These are phyloP conservation scores for Trinorchestia longiramus DNA, from an alignment of 1,140 invertebrate genomes.

Conservation along the genomic window DNA sequence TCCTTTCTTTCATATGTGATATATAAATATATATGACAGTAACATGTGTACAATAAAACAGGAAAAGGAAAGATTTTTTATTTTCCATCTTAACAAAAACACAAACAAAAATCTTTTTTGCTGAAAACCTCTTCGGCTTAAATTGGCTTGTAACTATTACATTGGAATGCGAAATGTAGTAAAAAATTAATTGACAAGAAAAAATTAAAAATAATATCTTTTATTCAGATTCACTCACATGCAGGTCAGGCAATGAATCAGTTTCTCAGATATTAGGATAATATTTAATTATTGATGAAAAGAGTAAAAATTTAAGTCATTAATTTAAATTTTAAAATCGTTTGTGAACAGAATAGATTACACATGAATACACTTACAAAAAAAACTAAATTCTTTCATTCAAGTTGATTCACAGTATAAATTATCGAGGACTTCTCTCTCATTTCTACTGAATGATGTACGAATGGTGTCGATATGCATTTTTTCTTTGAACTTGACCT, in stretches of 20 bases:
- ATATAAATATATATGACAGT: constrained; percentile 43
- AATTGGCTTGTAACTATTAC: neutral
- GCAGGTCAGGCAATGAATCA: neutral
- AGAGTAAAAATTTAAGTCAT: too few species aligned
- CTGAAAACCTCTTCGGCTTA: neutral
- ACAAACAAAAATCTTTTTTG: neutral
- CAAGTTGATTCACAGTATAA: too few species aligned
- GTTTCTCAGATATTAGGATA: neutral
- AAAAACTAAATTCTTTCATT: too few species aligned
- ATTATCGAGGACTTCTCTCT: too few species aligned
- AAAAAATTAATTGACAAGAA: neutral
- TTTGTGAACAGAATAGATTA: too few species aligned
- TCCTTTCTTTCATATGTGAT: constrained; percentile 3
- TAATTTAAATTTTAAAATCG: too few species aligned
- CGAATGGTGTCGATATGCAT: too few species aligned
- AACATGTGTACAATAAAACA: constrained; percentile 53
- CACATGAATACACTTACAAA: too few species aligned
- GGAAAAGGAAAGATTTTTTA: neutral
- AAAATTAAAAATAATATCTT: neutral
- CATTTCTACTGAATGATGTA: too few species aligned
- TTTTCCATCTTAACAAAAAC: neutral
- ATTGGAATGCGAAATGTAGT: too few species aligned
- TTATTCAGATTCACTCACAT: neutral
- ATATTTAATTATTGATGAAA: neutral
- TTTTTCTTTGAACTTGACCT: too few species aligned